Base-by-base conservation (phyloP, 2,113 vertebrate genomes). In the Hepsetus odoe region DNA sequence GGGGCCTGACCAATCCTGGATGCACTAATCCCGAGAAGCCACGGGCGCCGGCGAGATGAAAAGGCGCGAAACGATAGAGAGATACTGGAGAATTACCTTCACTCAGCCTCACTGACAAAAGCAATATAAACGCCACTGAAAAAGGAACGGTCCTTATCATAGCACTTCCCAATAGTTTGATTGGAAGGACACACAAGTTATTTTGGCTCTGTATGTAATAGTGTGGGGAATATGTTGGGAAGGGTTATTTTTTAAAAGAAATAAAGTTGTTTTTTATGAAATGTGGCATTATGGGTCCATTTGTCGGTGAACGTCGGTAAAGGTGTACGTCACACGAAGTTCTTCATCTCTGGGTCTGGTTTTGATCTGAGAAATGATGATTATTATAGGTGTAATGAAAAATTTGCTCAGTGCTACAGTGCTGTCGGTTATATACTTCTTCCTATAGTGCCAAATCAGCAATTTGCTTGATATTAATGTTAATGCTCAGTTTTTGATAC, bases 231-330 rank as follows among this genome's bases (percentile, higher is more conserved):
- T 91, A 84, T 91, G 90, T 92, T 87, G 86, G 88, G 90, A 88
- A 77, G 88, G 85, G 91, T 90, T 91, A 92, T 92, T 92, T 93
- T 94, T 94, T 91, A 91, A 92, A 89, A 86, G 91, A 91, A 92
- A 92, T 82, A 87, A 85, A 72, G 82, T 91, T 90, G 89, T 90
- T 93, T 49, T 94, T 90, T 92, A 90, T 90, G 86, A 91, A 82
- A 69, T 20, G 1, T 55, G 51, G 1, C 4, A 22, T 14, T 0
- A 9, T 7, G 11, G 65, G 18, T 5, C 51, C 53, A 35, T 83
- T 5, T 70, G 24, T 62, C n/a, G 1, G 46, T 1, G 38, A 40
- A 40, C 9, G 46, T 18, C 46, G 5, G 5, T 9, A 20, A 49
- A 42, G 4, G 10, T 11, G 9, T 5, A 16, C 46, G 18, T 49